Base-by-base conservation (phyloP, 2,888 invertebrate species). In the Tolmerus cingulatus region DNA sequence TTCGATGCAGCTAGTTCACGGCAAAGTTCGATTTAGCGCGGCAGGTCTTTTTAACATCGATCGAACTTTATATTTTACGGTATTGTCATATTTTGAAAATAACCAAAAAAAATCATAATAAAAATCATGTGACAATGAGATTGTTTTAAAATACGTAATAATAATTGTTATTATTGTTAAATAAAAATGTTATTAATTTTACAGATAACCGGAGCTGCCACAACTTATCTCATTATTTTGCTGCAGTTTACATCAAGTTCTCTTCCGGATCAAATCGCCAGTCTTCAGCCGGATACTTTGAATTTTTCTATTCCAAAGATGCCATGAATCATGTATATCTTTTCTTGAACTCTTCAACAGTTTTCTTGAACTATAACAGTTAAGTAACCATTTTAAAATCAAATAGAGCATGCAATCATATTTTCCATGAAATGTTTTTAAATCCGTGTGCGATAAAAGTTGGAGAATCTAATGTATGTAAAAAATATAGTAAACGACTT, bases 141-240 rank as follows among this genome's bases (percentile, higher is more conserved):
- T 34, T 34, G 7, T 34, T 34, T 4, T 4, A 34, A 4, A 0
- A 40, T n/a, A n/a, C n/a, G n/a, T n/a, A n/a, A n/a, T 12, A 9
- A 40, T 40, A 40, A 40, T 2, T 40, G 1, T 40, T 9, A 40
- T 40, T 12, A 40, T 40, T 12, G 9, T 12, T 12, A 40, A 40
- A 51, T 51, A 2, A 77, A 37, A 16, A 40, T 43, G 43, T 78
- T 51, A 23, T n/a, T 82, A 74, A 78, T 87, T 86, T 77, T 87
- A 30, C 86, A 93, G 93, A 92, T 93, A 51, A 90, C 91, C 74
- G 92, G 92, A 7, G 92, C 92, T 19, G 91, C 92, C 19, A 91
- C 92, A n/a, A 92, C 92, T 87, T 93, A 93, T 88, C 90, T 93
- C 23, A 92, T 93, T 9, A 92, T 93, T 76, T 89, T 93, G 0